Base-by-base conservation (phyloP, 2,888 invertebrate species). In the Chymomyza caudatula region DNA sequence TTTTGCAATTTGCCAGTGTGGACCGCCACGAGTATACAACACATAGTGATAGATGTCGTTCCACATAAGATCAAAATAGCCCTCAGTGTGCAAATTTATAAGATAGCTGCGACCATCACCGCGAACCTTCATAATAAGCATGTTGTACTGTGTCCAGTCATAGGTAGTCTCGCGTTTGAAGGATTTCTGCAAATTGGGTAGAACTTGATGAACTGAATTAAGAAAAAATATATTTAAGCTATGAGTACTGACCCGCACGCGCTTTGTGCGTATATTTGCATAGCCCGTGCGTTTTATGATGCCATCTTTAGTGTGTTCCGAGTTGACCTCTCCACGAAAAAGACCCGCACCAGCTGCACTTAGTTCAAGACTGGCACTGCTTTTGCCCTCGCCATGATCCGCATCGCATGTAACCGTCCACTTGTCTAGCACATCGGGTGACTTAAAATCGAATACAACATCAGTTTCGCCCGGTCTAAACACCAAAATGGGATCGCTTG, bases 1-100 rank as follows among this genome's bases (percentile, higher is more conserved):
- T 96, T 94, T 96, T 23, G 95, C 93, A 69, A 94, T 91, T 92
- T 99, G 99, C 99, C 99, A 99, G 89, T 99, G 98, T 0, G 99
- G 99, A 0, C 99, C 98, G 44, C 99, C 99, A 90, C 98, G 93
- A 0, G 99, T 99, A 88, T 94, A 97, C 3, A 99, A 91, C 0
- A 95, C 93, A 90, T 95, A 98, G 83, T 95, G 94, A 89, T 95
- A 97, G 15, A 95, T 92, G 90, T 98, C 97, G 88, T 96, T 94
- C 96, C 96, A 97, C n/a, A 93, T 92, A 25, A 97, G 90, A 89
- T 99, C 98, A 84, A 93, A 95, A 77, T 93, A 93, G 2, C 95
- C 96, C 80, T 94, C 94, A 0, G 93, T 92, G 55, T 94, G 92
- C 59, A 99, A 90, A 89, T 96, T 96, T 25, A 99, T 89, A 76